Percentiles rank a stretch among this genome's conserved stretches.
Evolutionary conservation across 1,140 invertebrate species (phyloP).

Genomic region (Eumeta japonica): DNA sequence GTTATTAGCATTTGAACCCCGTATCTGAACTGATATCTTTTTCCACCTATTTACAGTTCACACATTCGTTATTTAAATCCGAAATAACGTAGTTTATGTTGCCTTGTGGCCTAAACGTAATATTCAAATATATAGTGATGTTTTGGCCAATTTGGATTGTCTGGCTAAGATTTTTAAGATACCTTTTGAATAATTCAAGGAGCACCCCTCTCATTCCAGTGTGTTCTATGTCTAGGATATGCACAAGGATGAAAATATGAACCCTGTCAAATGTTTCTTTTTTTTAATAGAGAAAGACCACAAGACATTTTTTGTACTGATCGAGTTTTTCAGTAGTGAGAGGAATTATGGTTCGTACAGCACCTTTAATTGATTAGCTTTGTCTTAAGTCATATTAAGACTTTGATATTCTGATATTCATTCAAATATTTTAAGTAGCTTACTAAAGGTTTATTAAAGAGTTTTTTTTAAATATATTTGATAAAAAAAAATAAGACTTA

Average conservation of each 20-base stretch:
- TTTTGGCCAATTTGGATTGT: not conserved
- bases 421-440: constrained; percentile 2
- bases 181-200: not conserved
- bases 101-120: constrained; percentile 4
- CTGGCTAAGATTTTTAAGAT: not conserved
- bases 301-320: not conserved
- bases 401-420: not conserved
- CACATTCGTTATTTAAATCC: constrained; percentile 2
- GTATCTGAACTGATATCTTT: not conserved
- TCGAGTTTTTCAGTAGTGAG: not conserved
- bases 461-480: constrained; percentile 6
- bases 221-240: constrained; percentile 2
- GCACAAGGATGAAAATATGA: constrained; percentile 2
- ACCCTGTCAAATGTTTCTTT: constrained; percentile 5
- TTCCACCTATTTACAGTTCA: constrained; percentile 1
- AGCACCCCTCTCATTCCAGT: constrained; percentile 2
- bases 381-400: constrained; percentile 3
- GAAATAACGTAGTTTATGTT: constrained; percentile 3
- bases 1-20: not conserved
- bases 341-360: not conserved
- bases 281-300: constrained; percentile 2
- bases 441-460: not conserved
- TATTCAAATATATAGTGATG: not conserved
- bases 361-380: constrained; percentile 1
- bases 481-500: not conserved